Evolutionary conservation across 2,113 vertebrate genomes (phyloP), one percentile per base, ranked within the genome.

Genomic region (Seriola dumerili): DNA sequence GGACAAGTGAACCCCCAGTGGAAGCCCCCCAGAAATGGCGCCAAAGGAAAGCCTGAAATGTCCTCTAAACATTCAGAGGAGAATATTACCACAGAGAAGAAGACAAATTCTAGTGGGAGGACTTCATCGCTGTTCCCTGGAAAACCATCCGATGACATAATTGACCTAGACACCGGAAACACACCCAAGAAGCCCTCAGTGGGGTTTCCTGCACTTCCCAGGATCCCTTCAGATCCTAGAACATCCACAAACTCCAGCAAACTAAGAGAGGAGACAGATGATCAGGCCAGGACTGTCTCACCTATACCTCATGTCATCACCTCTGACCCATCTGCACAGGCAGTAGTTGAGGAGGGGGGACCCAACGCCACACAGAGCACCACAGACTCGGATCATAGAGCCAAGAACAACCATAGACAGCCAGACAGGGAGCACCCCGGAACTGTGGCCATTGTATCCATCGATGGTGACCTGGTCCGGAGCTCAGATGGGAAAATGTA

Each of bases 1-100:
- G 85, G 88, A 65, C 61, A 83, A 57, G 69, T 85, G 54, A 87
- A 88, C 59, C 74, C 87, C 70, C 68, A 72, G 57, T 78, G 84
- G 89, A 92, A 91, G 29, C 80, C 83, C 16, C 40, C 80, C 40
- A 79, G 67, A 58, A 87, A 88, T 61, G 79, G 80, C 72, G 48
- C 46, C 9, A 91, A 88, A 69, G 89, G 84, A 73, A 85, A 96
- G 78, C 93, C 96, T 54, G 94, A 94, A 1, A 74, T 11, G 3
- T 59, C 80, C 46, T 92, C 93, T 0, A 92, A 95, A 57, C 67
- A 58, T 19, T 7, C 48, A 3, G 91, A 97, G 36, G 96, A 97
- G 73, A 97, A 97, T 2, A 29, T 96, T 76, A 97, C 96, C 61
- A 95, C 68, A 0, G 93, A 95, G 50, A 97, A 97, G 81, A 90